phyloP scores from a whole-genome alignment of 2,888 invertebrate genomes.

The Phlogophora meticulosa region DNA sequence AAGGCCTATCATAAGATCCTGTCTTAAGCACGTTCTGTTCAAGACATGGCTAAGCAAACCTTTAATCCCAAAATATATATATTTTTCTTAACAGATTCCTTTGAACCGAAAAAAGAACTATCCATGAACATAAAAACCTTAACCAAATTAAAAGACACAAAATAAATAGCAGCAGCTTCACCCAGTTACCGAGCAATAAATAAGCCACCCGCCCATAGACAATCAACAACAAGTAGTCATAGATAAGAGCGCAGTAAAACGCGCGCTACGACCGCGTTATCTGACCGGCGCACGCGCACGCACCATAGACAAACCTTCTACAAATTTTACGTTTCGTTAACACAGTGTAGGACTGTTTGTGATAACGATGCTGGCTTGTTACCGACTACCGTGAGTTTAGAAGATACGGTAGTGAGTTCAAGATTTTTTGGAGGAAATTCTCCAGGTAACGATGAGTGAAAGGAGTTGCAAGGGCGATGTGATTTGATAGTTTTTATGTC shows the following conservation, averaged over 20 bases:
- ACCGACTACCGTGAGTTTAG: conserved; percentile 33
- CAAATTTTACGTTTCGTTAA: conserved; percentile 63
- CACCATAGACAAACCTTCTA: conserved; percentile 58
- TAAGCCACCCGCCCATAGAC: conserved; percentile 59
- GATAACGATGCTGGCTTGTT: conserved; percentile 45
- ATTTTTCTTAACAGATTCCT: not conserved
- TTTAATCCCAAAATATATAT: not conserved
- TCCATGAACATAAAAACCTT: not conserved
- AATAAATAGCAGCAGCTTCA: conserved; percentile 39
- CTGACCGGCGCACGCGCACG: conserved; percentile 61
- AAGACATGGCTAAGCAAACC: not conserved
- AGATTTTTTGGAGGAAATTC: not conserved
- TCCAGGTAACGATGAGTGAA: not conserved
- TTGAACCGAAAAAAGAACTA: not conserved
- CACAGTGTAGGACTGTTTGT: conserved; percentile 53
- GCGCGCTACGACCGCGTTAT: conserved; percentile 60
- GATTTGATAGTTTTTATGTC: not conserved
- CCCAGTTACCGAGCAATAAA: conserved; percentile 53
- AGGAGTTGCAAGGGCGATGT: no score
- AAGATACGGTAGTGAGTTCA: not conserved
- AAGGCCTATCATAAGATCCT: no score
- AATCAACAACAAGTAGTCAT: conserved; percentile 67
- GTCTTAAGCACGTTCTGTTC: no score
- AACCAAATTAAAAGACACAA: conserved; percentile 45
- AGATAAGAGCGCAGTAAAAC: conserved; percentile 69